Evolutionary conservation across 2,113 vertebrate species (phyloP).

Genomic region (Myotis brandtii): DNA sequence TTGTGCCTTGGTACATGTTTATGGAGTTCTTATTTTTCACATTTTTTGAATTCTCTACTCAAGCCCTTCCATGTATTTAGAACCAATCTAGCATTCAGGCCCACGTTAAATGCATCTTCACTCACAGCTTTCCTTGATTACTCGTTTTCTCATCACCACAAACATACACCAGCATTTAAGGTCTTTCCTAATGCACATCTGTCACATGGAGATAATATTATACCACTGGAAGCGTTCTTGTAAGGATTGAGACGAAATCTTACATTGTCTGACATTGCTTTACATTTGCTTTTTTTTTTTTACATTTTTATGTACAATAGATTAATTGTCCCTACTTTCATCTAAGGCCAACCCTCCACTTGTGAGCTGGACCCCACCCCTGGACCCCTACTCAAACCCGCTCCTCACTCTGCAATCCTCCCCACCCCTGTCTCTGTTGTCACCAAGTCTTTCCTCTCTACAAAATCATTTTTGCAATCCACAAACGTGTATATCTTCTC

Average conservation of each 20-base stretch:
- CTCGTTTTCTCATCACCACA: constrained; percentile 32
- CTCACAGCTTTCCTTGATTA: neutral
- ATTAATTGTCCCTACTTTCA: neutral
- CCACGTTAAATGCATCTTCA: neutral
- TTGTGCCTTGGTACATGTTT: neutral
- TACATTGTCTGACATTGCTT: neutral
- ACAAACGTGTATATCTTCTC: neutral
- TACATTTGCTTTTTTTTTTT: neutral
- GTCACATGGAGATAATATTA: neutral
- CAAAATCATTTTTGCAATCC: neutral
- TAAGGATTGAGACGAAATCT: neutral
- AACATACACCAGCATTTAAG: neutral
- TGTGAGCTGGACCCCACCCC: neutral
- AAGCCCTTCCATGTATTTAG: neutral
- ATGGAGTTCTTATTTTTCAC: neutral
- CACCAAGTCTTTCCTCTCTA: neutral
- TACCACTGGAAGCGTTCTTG: neutral
- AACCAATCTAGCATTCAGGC: neutral
- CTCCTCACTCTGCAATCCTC: neutral
- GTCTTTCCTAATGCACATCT: neutral
- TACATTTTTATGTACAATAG: neutral
- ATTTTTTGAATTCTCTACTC: constrained; percentile 7
- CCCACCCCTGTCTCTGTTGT: neutral
- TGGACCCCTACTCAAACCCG: neutral
- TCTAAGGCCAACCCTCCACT: neutral